Percentiles rank a stretch among this genome's conserved stretches.
phyloP scores from a whole-genome alignment of 2,113 vertebrate species.

The Triplophysa tibetana region DNA sequence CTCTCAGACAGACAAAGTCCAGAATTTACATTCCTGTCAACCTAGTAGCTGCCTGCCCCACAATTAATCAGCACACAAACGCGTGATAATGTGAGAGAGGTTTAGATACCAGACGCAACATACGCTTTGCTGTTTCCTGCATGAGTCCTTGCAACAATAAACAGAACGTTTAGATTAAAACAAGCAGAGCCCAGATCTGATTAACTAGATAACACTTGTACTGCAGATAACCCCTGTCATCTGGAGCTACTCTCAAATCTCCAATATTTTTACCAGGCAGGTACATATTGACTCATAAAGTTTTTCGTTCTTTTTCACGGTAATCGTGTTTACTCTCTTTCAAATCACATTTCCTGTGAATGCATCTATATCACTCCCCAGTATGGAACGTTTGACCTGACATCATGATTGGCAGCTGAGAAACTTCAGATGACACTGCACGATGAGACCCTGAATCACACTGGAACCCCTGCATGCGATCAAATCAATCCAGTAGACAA shows the following conservation, averaged over 20 bases:
- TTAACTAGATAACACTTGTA: conserved; percentile 3
- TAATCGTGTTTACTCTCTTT: background rate
- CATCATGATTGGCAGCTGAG: conserved; percentile 65
- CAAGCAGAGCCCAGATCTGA: conserved; percentile 13
- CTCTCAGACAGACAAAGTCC: conserved; percentile 26
- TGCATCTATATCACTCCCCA: conserved; percentile 9
- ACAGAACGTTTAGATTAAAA: conserved; percentile 8
- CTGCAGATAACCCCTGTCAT: conserved; percentile 18
- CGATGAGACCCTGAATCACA: conserved; percentile 55
- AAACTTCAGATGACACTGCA: conserved; percentile 64
- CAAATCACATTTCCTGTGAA: conserved; percentile 44
- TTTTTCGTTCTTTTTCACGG: background rate
- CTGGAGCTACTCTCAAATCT: background rate
- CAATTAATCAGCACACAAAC: conserved; percentile 1
- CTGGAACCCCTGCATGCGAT: conserved; percentile 28
- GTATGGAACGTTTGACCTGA: background rate
- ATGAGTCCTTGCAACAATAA: background rate
- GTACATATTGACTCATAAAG: conserved; percentile 17
- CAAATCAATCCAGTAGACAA: conserved; percentile 53
- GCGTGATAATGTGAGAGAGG: background rate
- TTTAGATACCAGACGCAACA: conserved; percentile 9
- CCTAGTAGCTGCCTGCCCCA: conserved; percentile 5
- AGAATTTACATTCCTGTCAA: conserved; percentile 40
- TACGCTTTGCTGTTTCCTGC: conserved; percentile 16
- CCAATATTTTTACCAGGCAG: background rate